Evolutionary conservation across 1,140 invertebrate genomes (phyloP), one percentile per base, ranked within the genome.

Genomic region (Drosophila miranda): DNA sequence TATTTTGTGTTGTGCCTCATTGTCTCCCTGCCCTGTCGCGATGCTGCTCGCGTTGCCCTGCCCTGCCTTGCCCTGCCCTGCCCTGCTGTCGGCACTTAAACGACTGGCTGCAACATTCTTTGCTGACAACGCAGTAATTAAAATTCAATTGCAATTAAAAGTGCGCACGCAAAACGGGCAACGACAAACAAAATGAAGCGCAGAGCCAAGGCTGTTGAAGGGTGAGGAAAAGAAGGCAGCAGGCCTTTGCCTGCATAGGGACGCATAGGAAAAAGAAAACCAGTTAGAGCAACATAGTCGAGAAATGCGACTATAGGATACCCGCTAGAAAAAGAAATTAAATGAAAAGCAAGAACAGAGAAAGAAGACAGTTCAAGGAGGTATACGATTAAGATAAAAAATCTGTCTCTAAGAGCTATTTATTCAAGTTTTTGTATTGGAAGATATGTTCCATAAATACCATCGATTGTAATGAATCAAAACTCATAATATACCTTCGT

Each of bases 91-190:
- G 64, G 74, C 82, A 82, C 78, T 87, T 87, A 87, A 87, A 67
- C 77, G 67, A 56, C 60, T 55, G 64, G 63, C 70, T 89, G 77
- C 86, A 86, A 78, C 86, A 80, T 89, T 86, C 87, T 82, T 82
- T 82, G 86, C 81, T 89, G 86, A 89, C 86, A 89, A 86, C 86
- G 87, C 78, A 81, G 78, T 89, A 89, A 89, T 89, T 89, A 89
- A 86, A 89, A 89, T 89, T 89, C 86, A 89, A 89, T 89, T 89
- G 81, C 78, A 89, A 89, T 89, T 89, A 87, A 87, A 87, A 87
- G 82, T 87, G 75, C 82, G 82, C 82, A 86, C 82, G 82, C 83
- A 81, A 87, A 87, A 82, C 75, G 62, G 67, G 44, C 70, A 72
- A 87, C 74, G 74, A 78, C 82, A 87, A 75, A 86, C 73, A 77